Conservation (phyloP, 1,140 invertebrate genomes). For the Cydia fagiglandana region DNA sequence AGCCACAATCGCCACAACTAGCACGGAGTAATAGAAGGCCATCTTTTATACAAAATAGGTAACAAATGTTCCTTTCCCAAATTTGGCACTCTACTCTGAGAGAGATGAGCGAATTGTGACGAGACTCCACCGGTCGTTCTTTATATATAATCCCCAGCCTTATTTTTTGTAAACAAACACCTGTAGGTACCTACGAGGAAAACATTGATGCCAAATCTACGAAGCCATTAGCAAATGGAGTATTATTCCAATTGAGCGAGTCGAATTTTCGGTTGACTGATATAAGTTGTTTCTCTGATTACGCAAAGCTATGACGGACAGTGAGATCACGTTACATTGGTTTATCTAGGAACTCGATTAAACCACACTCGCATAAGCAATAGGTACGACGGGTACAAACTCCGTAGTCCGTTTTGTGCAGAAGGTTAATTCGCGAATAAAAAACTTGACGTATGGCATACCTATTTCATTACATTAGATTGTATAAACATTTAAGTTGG, state of each 20-base stretch:
- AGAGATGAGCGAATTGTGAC: slow-evolving; percentile 12
- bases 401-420: background rate
- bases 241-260: background rate
- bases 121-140: background rate
- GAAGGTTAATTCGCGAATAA: background rate
- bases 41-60: slow-evolving; percentile 14
- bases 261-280: background rate
- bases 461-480: background rate
- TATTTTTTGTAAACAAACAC: slow-evolving; percentile 27
- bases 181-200: slow-evolving; percentile 2
- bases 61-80: background rate
- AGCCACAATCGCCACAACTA: slow-evolving; percentile 6
- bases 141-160: slow-evolving; percentile 18
- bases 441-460: background rate
- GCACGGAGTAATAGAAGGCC: slow-evolving; percentile 8
- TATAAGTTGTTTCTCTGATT: background rate
- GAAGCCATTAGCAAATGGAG: slow-evolving; percentile 13
- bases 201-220: slow-evolving; percentile 21
- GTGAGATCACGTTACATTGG: background rate
- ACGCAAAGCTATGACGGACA: background rate
- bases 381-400: background rate
- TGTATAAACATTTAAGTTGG: background rate
- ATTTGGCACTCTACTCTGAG: background rate
- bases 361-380: background rate
- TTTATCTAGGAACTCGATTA: background rate